These are phyloP conservation scores for Callyntrura sp. DNA, from an alignment of 2,888 invertebrate genomes.

Conservation along the genomic window DNA sequence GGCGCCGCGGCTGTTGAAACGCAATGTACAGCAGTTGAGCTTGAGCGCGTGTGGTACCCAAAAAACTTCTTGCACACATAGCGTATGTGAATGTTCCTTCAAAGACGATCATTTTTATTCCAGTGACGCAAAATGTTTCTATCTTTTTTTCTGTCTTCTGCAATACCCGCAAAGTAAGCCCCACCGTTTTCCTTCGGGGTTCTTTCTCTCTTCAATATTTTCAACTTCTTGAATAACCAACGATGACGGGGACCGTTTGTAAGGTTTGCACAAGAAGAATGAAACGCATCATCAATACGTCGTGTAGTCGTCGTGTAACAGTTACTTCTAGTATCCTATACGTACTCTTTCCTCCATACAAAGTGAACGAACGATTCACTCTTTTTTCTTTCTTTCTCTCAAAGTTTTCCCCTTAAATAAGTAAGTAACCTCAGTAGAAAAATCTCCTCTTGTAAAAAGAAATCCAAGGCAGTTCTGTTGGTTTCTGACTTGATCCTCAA, in stretches of 20 bases:
- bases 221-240: too few species aligned
- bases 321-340: too few species aligned
- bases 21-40: neutral
- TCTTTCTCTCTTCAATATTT: neutral
- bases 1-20: neutral
- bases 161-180: neutral
- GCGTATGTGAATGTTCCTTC: too few species aligned
- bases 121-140: too few species aligned
- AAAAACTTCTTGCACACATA: too few species aligned
- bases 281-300: too few species aligned
- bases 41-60: neutral
- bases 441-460: neutral
- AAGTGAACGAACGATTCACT: neutral
- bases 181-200: neutral
- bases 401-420: neutral
- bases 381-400: neutral
- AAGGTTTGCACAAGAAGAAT: too few species aligned
- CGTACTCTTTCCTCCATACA: neutral
- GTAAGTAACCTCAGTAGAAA: neutral
- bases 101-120: too few species aligned
- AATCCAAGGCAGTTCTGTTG: slow-evolving; percentile 9
- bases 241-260: too few species aligned
- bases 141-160: neutral
- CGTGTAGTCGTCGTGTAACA: too few species aligned
- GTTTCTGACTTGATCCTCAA: neutral